Evolutionary conservation across 2,797 vertebrate species (phyloP).

Genomic region (Menidia menidia): DNA sequence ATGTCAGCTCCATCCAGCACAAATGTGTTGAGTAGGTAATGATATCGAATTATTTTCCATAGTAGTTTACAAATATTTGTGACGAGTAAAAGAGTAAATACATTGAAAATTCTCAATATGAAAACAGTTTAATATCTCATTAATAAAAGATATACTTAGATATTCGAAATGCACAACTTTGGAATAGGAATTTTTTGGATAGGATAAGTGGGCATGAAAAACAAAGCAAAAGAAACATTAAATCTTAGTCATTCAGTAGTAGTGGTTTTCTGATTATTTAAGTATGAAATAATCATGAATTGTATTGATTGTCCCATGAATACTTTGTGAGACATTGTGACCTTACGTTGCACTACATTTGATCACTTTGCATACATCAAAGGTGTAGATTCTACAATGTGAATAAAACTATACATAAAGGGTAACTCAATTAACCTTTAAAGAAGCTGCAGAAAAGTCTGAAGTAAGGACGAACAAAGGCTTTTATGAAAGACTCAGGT

Average conservation of each 20-base stretch:
- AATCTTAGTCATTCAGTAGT: constrained; percentile 24
- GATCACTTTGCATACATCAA: neutral
- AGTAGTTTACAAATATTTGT: too few relatives aligned
- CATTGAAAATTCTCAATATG: neutral
- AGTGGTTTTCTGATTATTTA: too few relatives aligned
- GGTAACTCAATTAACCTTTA: too few relatives aligned
- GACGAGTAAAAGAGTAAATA: neutral
- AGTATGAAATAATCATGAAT: neutral
- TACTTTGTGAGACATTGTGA: neutral
- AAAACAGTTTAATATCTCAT: neutral
- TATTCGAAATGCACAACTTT: neutral
- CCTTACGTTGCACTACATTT: neutral
- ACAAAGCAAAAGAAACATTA: constrained; percentile 16
- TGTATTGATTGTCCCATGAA: constrained; percentile 25
- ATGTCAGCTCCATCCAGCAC: neutral
- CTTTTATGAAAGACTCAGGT: too few relatives aligned
- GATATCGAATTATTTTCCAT: neutral
- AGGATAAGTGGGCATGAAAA: constrained; percentile 5
- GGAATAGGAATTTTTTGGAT: neutral
- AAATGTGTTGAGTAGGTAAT: neutral
- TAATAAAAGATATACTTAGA: neutral
- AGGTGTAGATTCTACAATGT: neutral
- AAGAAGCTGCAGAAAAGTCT: too few relatives aligned
- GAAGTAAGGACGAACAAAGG: too few relatives aligned
- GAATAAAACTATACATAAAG: neutral